phyloP scores from a whole-genome alignment of 92 coral and sea anemone species.

The Montipora capitata region DNA sequence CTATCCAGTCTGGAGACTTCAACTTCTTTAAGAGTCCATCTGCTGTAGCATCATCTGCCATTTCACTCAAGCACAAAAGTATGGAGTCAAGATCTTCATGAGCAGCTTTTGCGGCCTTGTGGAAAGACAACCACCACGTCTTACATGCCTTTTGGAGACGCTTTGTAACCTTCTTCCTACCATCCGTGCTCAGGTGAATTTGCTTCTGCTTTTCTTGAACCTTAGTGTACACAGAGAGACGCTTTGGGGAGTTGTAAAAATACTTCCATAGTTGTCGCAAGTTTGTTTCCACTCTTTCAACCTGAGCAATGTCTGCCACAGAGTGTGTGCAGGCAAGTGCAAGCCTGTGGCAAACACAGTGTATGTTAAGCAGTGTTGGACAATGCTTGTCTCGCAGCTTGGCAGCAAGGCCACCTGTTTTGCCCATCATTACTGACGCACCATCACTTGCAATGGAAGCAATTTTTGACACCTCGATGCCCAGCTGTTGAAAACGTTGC shows the following conservation, averaged over 20 bases:
- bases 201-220: slow-evolving; percentile 40
- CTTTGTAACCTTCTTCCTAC: slow-evolving; percentile 33
- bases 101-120: slow-evolving; percentile 28
- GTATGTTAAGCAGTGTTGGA: slow-evolving; percentile 36
- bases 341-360: slow-evolving; percentile 37
- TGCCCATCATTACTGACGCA: slow-evolving; percentile 33
- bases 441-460: slow-evolving; percentile 30
- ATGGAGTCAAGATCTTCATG: slow-evolving; percentile 29
- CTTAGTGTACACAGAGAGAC: slow-evolving; percentile 6
- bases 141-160: slow-evolving; percentile 43
- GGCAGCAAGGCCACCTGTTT: slow-evolving; percentile 33
- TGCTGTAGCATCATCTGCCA: slow-evolving; percentile 43
- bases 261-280: slow-evolving; percentile 42
- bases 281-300: slow-evolving; percentile 36
- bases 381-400: slow-evolving; percentile 33
- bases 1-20: slow-evolving; percentile 49
- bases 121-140: slow-evolving; percentile 11
- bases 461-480: slow-evolving; percentile 30
- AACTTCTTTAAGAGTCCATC: slow-evolving; percentile 29
- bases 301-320: slow-evolving; percentile 32
- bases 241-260: slow-evolving; percentile 8
- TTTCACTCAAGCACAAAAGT: slow-evolving; percentile 43
- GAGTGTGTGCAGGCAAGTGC: slow-evolving; percentile 28
- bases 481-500: slow-evolving; percentile 33
- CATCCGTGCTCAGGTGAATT: slow-evolving; percentile 37